These are phyloP conservation scores for Ametastegia equiseti DNA, from an alignment of 2,888 invertebrate genomes.

Conservation along the genomic window DNA sequence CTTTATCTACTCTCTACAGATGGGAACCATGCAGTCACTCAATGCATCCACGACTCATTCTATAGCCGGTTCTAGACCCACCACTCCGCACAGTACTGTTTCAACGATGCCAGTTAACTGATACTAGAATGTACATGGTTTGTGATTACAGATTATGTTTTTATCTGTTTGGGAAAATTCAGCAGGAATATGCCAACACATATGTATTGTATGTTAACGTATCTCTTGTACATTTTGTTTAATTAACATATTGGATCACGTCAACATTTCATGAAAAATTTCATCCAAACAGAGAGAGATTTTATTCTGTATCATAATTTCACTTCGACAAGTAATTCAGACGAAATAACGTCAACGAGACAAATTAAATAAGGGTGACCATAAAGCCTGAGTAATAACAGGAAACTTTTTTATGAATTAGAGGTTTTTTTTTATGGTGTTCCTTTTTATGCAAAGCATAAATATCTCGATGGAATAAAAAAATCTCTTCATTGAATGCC, in stretches of 20 bases:
- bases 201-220: background rate
- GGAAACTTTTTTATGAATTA: background rate
- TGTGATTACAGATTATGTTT: background rate
- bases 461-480: background rate
- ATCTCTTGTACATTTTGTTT: background rate
- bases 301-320: constrained; percentile 14
- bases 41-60: constrained; percentile 92
- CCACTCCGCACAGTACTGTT: constrained; percentile 93
- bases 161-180: background rate
- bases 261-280: background rate
- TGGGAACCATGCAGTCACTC: constrained; percentile 92
- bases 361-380: background rate
- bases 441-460: background rate
- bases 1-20: constrained; percentile 79
- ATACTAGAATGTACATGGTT: constrained; percentile 20
- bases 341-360: background rate
- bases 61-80: constrained; percentile 91
- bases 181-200: background rate
- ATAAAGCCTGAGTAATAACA: background rate
- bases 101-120: constrained; percentile 88
- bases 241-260: background rate
- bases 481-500: background rate
- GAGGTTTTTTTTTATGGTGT: background rate
- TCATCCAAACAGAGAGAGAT: constrained; percentile 16
- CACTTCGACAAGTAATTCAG: background rate